A percentile compares a stretch with the other conserved stretches of the same genome.
phyloP scores from a whole-genome alignment of 2,113 vertebrate species.

The Labrus mixtus region DNA sequence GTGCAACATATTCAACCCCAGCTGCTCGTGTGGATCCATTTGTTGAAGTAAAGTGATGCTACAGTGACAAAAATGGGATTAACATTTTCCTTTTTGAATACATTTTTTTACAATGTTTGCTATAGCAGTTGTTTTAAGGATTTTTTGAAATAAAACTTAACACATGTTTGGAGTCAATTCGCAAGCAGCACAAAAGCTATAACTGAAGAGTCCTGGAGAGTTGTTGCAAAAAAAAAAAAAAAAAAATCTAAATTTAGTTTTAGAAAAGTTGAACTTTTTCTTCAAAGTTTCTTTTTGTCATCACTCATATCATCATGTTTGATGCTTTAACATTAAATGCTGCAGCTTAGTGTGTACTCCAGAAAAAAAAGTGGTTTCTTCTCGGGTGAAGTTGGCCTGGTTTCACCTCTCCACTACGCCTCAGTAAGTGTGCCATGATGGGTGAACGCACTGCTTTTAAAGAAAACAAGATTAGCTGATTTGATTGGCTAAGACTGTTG shows the following conservation, averaged over 20 bases:
- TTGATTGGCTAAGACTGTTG: slow-evolving; percentile 41
- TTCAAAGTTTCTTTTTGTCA: not conserved
- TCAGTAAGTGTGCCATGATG: slow-evolving; percentile 12
- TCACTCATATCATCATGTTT: not conserved
- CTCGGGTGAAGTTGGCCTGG: slow-evolving; percentile 9
- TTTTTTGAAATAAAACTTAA: not conserved
- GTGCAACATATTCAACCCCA: slow-evolving; percentile 35
- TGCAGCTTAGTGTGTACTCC: not conserved
- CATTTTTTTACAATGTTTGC: too few relatives aligned
- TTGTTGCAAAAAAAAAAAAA: not conserved
- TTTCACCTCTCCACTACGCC: slow-evolving; percentile 17
- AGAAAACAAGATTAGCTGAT: slow-evolving; percentile 37
- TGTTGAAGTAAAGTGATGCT: too few relatives aligned
- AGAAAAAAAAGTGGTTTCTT: slow-evolving; percentile 1
- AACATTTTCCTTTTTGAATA: too few relatives aligned
- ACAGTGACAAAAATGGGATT: too few relatives aligned
- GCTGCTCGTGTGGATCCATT: slow-evolving; percentile 1
- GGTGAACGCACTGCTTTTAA: slow-evolving; percentile 17
- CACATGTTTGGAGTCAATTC: not conserved
- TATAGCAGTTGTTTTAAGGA: too few relatives aligned
- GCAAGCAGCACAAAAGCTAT: not conserved
- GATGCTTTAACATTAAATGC: not conserved
- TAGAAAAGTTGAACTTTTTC: not conserved
- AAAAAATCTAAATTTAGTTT: not conserved
- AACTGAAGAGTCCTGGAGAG: not conserved